Evolutionary conservation across 2,888 invertebrate species (phyloP), one percentile per base, ranked within the genome.

Genomic region (Acanthoscelides obtectus): DNA sequence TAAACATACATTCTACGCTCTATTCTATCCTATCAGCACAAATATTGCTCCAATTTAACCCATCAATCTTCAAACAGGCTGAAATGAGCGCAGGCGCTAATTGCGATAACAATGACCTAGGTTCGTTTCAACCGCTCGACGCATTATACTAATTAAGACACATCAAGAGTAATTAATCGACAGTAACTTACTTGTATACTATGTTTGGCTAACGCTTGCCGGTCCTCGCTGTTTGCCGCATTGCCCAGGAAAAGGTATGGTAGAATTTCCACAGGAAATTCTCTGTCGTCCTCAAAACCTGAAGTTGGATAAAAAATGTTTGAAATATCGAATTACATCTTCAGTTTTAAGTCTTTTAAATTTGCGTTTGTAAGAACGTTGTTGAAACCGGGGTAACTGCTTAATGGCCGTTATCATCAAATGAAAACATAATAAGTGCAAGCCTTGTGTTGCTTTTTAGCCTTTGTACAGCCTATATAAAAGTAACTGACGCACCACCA

Each of bases 241-340:
- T 98, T 98, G 78, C 98, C 98, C 75, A 98, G 91, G 87, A 94
- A 98, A 74, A 98, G 89, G 85, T 96, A 93, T 71, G 96, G 96
- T 82, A 98, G 90, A 83, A 98, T 98, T 89, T 97, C 95, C 69
- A 98, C 96, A 70, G 98, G 98, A 86, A 96, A 97, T 81, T 94
- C 94, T 82, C 92, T 91, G 80, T 90, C 89, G 78, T 89, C 88
- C 77, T 90, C 89, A 69, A 89, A 87, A 76, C 89, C 88, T 88
- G 79, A 19, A 81, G 81, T 66, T n/a, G n/a, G 70, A 73, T 71
- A 21, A 45, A 22, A 69, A 69, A 27, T 64, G 22, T n/a, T 21
- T 69, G 20, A 45, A 45, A 63, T 69, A 69, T 12, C 3, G 65
- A 6, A 25, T 25, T 25, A n/a, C n/a, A n/a, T n/a, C n/a, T n/a